Percentiles rank a stretch among this genome's conserved stretches.
These are phyloP conservation scores for Cacatua alba DNA, from an alignment of 2,113 vertebrate genomes.

Conservation along the genomic window DNA sequence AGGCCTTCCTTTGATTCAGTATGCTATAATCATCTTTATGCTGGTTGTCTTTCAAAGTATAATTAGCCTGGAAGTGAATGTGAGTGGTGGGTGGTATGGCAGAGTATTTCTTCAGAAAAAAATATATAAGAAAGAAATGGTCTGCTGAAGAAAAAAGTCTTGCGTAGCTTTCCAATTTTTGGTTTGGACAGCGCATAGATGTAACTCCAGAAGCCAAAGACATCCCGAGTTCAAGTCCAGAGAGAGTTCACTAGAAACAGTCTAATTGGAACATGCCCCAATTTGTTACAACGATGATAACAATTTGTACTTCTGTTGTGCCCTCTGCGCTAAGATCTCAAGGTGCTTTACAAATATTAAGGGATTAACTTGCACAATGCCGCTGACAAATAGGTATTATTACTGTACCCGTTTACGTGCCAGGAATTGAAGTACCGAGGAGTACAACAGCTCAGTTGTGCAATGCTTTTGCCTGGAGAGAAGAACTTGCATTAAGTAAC, in stretches of 20 bases:
- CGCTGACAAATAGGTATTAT: neutral
- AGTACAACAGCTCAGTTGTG: neutral
- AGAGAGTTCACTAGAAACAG: neutral
- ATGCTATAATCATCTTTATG: slow-evolving; percentile 45
- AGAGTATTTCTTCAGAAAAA: slow-evolving; percentile 62
- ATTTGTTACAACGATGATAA: neutral
- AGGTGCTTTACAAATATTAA: neutral
- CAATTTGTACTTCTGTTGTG: neutral
- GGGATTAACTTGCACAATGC: neutral
- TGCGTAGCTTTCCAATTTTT: slow-evolving; percentile 68
- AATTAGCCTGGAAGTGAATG: slow-evolving; percentile 61
- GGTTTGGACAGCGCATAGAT: slow-evolving; percentile 55
- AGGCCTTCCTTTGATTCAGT: slow-evolving; percentile 1
- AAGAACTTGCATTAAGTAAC: neutral
- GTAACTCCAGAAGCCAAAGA: neutral
- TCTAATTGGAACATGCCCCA: neutral
- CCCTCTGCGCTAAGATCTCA: neutral
- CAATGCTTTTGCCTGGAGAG: neutral
- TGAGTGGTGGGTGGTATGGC: slow-evolving; percentile 50
- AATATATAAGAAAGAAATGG: slow-evolving; percentile 61
- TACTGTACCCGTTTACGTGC: neutral
- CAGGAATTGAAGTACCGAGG: neutral
- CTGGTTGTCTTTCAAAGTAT: slow-evolving; percentile 54
- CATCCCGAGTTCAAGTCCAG: neutral
- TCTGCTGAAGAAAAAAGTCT: slow-evolving; percentile 35